A percentile compares a stretch with the other conserved stretches of the same genome.
Evolutionary conservation across 2,113 vertebrate species (phyloP).

Genomic region (Dicrurus megarhynchus): DNA sequence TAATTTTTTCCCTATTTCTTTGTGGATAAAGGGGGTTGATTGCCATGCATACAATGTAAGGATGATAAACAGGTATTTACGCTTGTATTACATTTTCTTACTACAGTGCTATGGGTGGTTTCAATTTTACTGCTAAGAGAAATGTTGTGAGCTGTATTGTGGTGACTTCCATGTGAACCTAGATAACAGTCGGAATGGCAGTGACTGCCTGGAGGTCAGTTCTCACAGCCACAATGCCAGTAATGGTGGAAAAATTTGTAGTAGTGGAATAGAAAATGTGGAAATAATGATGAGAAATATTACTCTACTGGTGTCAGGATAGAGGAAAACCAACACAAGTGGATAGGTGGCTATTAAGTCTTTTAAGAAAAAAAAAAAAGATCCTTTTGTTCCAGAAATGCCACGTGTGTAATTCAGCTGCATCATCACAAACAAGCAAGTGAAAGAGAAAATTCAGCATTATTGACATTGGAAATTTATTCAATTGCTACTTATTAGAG

Average conservation of each 20-base stretch:
- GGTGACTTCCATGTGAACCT: not conserved
- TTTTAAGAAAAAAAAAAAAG: not conserved
- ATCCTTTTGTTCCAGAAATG: not conserved
- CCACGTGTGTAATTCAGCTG: not conserved
- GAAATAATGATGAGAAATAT: not conserved
- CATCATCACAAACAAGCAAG: not conserved
- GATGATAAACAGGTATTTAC: not conserved
- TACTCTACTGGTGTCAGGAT: not conserved
- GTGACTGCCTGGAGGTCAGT: not conserved
- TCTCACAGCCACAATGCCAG: not conserved
- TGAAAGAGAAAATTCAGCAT: not conserved
- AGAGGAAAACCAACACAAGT: not conserved
- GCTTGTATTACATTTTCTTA: not conserved
- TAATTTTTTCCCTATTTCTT: fast-evolving
- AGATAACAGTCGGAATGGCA: not conserved
- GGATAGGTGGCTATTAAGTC: not conserved
- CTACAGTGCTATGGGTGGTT: not conserved
- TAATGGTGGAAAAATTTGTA: not conserved
- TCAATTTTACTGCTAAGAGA: not conserved
- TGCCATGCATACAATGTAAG: not conserved
- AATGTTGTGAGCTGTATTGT: not conserved
- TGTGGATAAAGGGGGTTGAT: not conserved
- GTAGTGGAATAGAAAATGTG: not conserved
- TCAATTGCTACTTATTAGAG: not conserved
- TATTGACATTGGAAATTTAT: not conserved